Evolutionary conservation across 2,888 invertebrate species (phyloP).

Genomic region (Acanthacorydalis orientalis): DNA sequence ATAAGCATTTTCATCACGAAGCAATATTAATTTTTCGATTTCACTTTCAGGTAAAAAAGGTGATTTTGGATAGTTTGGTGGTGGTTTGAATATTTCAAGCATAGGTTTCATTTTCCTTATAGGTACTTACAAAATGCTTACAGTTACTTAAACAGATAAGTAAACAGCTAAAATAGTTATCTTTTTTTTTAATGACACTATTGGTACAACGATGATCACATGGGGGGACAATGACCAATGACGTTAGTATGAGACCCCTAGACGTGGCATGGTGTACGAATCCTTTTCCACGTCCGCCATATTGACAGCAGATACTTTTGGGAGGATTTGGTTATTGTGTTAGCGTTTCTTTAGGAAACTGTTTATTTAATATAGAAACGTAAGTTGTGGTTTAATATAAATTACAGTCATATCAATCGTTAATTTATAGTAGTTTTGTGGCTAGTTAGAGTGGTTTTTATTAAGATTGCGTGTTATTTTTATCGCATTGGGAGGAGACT

Average conservation of each 20-base stretch:
- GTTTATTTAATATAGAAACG: constrained; percentile 28
- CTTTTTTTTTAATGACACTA: neutral
- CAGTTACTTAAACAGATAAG: too few species aligned
- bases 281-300: constrained; percentile 67
- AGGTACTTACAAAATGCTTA: too few species aligned
- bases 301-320: constrained; percentile 61
- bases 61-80: too few species aligned
- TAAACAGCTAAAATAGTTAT: too few species aligned
- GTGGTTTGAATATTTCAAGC: too few species aligned
- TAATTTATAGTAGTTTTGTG: neutral
- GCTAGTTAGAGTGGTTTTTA: neutral
- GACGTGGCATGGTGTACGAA: constrained; percentile 67
- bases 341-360: constrained; percentile 42
- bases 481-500: constrained; percentile 2
- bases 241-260: constrained; percentile 27
- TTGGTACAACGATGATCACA: constrained; percentile 8
- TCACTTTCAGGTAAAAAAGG: too few species aligned
- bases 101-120: too few species aligned
- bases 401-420: neutral
- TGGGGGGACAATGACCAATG: constrained; percentile 16
- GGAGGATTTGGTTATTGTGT: constrained; percentile 52
- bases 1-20: too few species aligned
- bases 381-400: constrained; percentile 20
- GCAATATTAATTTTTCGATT: too few species aligned
- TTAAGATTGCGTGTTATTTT: constrained; percentile 1